Percentiles rank a stretch among this genome's conserved stretches.
Evolutionary conservation across 2,888 invertebrate genomes (phyloP).

Genomic region (Agrypnus murinus): DNA sequence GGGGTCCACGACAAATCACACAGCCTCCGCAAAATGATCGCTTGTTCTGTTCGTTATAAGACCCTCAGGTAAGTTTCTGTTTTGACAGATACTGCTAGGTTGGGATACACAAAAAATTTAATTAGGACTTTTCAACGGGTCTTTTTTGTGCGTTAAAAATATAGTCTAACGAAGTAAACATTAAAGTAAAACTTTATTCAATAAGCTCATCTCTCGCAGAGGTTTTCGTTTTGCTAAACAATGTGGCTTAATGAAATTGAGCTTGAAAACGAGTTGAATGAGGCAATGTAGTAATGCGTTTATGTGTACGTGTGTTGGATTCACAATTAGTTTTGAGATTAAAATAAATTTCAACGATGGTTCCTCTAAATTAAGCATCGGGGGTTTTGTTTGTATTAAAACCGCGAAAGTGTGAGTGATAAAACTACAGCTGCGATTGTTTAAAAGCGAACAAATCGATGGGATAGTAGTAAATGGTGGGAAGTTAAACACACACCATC

Average conservation of each 20-base stretch:
- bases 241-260: conserved; percentile 72
- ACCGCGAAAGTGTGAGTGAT: conserved; percentile 37
- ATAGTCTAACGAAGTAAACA: conserved; percentile 16
- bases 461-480: conserved; percentile 39
- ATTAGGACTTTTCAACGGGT: conserved; percentile 8
- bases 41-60: conserved; percentile 37
- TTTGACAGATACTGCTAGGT: conserved; percentile 16
- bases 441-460: conserved; percentile 44
- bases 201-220: conserved; percentile 24
- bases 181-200: background rate
- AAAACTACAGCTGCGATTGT: conserved; percentile 1
- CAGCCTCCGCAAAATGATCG: conserved; percentile 51
- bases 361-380: conserved; percentile 27
- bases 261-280: conserved; percentile 72
- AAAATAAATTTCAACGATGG: conserved; percentile 57
- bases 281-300: conserved; percentile 63
- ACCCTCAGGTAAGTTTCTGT: conserved; percentile 26
- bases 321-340: conserved; percentile 59
- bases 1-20: conserved; percentile 53
- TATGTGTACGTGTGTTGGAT: conserved; percentile 61
- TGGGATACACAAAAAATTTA: conserved; percentile 19
- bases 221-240: conserved; percentile 62
- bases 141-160: conserved; percentile 12
- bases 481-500: conserved; percentile 37
- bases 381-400: conserved; percentile 33